Base-by-base conservation (phyloP, 2,888 invertebrate species). In the Coecobrya sp. region DNA sequence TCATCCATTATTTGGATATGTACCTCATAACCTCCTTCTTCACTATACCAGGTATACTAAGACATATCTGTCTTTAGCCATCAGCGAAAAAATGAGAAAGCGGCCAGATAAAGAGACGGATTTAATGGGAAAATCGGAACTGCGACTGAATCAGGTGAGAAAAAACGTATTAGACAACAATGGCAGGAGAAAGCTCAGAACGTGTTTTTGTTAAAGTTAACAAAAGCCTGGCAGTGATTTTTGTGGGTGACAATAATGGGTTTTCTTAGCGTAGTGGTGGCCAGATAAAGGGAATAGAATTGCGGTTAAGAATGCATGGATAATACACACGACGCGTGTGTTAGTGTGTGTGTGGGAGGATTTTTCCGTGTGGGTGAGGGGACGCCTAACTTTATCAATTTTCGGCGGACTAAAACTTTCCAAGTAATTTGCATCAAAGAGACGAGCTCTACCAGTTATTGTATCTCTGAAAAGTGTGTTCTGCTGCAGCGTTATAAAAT, bases 1-100 rank as follows among this genome's bases (percentile, higher is more conserved):
- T 70, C 25, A 68, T 89, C 89, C 86, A 73, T 86, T 73, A 86
- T 36, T 2, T 16, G n/a, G 62, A 86, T 86, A 70, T 62, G 45
- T 62, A 79, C 30, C 19, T 19, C 22, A 5, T 45, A n/a, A 73
- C 13, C 65, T 27, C 27, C 27, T 22, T 19, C 49, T 49, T 49
- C 13, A 49, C 11, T 13, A 10, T 13, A 49, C 49, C 11, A 7
- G 10, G 49, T 49, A 13, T 49, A 49, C 49, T 49, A 7, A 13
- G 1, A 49, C 49, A 13, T 11, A 49, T 7, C 49, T 13, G 49
- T 49, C 10, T 1, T 36, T 11, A 59, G 22, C 5, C 2, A 59
- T 59, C n/a, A 11, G 13, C 7, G 1, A 59, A 55, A 59, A 59
- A 59, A 1, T 13, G 13, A 19, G 59, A 59, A 19, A 59, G 19